A percentile compares a stretch with the other conserved stretches of the same genome.
phyloP scores from a whole-genome alignment of 2,113 vertebrate species.

The Phalacrocorax brasilianus region DNA sequence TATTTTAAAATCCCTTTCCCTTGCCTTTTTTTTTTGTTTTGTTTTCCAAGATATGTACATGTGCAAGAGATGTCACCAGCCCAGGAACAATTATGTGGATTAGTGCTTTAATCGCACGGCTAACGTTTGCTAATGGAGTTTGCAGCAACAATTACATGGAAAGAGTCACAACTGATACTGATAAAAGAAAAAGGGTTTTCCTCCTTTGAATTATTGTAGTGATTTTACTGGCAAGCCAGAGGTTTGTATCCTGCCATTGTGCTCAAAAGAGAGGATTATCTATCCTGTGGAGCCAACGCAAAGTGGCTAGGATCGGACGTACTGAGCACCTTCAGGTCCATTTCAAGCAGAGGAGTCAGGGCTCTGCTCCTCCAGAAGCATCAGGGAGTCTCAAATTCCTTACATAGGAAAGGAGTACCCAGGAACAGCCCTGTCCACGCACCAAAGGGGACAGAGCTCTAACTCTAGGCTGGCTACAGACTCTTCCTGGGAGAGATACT shows the following conservation, averaged over 20 bases:
- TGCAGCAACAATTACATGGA: neutral
- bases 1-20: conserved; percentile 21
- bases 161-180: neutral
- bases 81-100: neutral
- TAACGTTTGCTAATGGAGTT: neutral
- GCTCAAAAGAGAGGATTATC: neutral
- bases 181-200: neutral
- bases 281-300: neutral
- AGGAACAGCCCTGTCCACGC: neutral
- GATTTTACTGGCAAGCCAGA: neutral
- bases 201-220: neutral
- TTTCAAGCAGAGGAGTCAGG: neutral
- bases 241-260: neutral
- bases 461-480: neutral
- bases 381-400: neutral
- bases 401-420: neutral
- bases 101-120: neutral
- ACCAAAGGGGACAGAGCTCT: neutral
- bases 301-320: neutral
- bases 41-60: neutral
- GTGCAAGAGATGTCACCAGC: neutral
- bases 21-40: neutral
- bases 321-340: neutral
- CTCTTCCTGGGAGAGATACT: neutral
- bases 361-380: neutral